phyloP scores from a whole-genome alignment of 2,888 invertebrate species.

The Sphinx pinastri region DNA sequence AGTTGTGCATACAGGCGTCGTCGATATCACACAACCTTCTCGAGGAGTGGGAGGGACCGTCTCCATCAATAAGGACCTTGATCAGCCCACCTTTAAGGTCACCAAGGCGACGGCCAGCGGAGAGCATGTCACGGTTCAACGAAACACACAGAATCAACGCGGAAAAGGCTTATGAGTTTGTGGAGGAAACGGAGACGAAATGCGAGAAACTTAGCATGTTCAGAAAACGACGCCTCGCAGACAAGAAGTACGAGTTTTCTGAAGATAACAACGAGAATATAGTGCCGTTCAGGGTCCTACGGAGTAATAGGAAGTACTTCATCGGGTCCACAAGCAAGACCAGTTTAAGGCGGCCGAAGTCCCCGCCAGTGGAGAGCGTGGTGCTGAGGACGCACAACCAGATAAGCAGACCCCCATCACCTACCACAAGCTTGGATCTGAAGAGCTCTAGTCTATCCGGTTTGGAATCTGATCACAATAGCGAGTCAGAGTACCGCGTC shows the following conservation, averaged over 20 bases:
- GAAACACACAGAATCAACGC: conserved; percentile 83
- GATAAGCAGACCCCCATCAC: conserved; percentile 68
- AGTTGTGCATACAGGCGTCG: conserved; percentile 75
- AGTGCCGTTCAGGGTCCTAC: conserved; percentile 86
- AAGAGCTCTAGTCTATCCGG: conserved; percentile 58
- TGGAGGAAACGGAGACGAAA: conserved; percentile 91
- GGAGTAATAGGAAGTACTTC: conserved; percentile 81
- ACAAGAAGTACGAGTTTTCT: conserved; percentile 96
- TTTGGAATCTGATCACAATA: conserved; percentile 69
- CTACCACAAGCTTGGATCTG: conserved; percentile 56
- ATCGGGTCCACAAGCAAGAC: conserved; percentile 70
- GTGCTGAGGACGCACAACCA: conserved; percentile 77
- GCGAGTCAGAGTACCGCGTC: conserved; percentile 78
- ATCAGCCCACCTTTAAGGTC: conserved; percentile 79
- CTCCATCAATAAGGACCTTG: conserved; percentile 75
- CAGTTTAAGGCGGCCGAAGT: conserved; percentile 65
- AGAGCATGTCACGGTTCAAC: conserved; percentile 80
- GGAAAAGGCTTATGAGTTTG: conserved; percentile 93
- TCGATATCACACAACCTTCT: conserved; percentile 77
- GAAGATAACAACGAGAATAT: conserved; percentile 89
- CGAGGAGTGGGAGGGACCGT: conserved; percentile 81
- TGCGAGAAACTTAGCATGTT: conserved; percentile 94
- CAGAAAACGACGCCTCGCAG: conserved; percentile 92
- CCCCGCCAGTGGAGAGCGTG: conserved; percentile 73
- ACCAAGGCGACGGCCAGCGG: conserved; percentile 75